Evolutionary conservation across 2,797 vertebrate genomes (phyloP), one percentile per base, ranked within the genome.

Genomic region (Sciurus carolinensis): DNA sequence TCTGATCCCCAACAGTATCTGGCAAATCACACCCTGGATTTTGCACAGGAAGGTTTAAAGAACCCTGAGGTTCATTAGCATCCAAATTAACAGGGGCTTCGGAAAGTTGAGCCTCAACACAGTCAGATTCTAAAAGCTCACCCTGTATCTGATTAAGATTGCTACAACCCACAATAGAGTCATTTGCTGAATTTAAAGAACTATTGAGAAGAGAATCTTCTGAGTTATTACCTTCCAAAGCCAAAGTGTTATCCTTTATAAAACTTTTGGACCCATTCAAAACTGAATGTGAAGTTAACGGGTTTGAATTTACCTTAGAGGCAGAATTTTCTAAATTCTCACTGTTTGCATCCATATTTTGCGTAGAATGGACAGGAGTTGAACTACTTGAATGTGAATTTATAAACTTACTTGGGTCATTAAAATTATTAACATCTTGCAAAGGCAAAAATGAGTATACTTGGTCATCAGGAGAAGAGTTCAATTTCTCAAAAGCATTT

Each of bases 401-500:
- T 80, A 94, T 77, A 96, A 98, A 97, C 33, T 97, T 83, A 24
- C 95, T 96, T 36, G 96, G 82, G 95, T 62, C 82, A 96, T 79
- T 86, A 87, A 96, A 96, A 95, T 42, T 95, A 86, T 67, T 36
- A 91, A 80, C 80, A 0, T 90, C 72, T 86, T 96, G 92, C 87
- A 69, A 92, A 88, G 96, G 86, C 57, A 94, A 64, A 93, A 95
- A 94, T 67, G 92, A 73, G 18, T 92, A 92, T 26, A 67, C 96
- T 92, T 97, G 97, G 95, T 97, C 97, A 95, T 95, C 94, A 96
- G 96, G 86, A 97, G 97, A 94, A 97, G 97, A 44, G 77, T 97
- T 96, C 59, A 98, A 84, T 94, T 89, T 98, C 96, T 99, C 98
- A 84, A 99, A 98, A 97, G 99, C 99, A 95, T 98, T 98, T 96